phyloP scores from a whole-genome alignment of 2,797 vertebrate species.

The Malurus leucopterus region DNA sequence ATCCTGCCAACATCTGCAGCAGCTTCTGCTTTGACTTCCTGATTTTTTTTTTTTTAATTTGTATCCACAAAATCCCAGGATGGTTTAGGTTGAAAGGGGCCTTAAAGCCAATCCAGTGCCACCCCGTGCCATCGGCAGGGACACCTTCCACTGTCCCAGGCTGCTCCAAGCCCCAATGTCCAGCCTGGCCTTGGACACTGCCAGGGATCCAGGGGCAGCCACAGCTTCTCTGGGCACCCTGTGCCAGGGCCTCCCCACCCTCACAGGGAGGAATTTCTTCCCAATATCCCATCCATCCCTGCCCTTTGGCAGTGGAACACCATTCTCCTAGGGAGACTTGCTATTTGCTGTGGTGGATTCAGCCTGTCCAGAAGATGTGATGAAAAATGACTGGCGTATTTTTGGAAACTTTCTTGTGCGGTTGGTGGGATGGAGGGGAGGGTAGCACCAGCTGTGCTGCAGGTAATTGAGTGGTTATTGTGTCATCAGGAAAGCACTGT shows the following conservation, averaged over 20 bases:
- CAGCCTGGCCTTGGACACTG: rapidly evolving
- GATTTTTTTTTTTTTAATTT: neutral
- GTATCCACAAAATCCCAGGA: neutral
- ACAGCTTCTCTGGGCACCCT: neutral
- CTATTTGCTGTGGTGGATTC: neutral
- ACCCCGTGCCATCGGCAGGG: neutral
- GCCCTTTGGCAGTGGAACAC: neutral
- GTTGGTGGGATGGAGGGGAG: neutral
- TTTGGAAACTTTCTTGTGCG: neutral
- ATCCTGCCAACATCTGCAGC: neutral
- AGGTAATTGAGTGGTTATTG: neutral
- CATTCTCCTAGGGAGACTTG: neutral
- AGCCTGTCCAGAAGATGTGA: neutral
- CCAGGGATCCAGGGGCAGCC: neutral
- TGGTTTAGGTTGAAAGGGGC: neutral
- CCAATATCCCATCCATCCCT: rapidly evolving
- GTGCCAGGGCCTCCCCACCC: rapidly evolving
- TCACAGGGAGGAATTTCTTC: rapidly evolving
- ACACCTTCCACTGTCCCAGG: rapidly evolving
- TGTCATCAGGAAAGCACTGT: neutral
- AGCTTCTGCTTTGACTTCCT: neutral
- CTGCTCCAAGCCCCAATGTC: rapidly evolving
- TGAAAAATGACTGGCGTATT: neutral
- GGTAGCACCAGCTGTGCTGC: rapidly evolving
- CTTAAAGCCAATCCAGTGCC: neutral